phyloP scores from a whole-genome alignment of 1,140 invertebrate species.

The Varroa destructor region DNA sequence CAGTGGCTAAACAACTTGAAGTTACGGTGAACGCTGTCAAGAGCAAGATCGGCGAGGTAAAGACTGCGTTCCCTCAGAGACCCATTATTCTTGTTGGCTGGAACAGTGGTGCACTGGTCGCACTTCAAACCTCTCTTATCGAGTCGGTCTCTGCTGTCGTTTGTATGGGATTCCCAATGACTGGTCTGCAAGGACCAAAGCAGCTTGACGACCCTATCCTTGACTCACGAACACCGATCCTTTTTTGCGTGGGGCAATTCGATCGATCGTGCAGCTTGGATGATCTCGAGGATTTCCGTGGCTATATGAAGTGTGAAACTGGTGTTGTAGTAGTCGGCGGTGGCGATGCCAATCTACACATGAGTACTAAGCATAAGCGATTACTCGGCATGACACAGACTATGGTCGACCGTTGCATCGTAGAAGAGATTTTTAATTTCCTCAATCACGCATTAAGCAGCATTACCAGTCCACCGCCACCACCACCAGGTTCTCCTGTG shows the following conservation, averaged over 20 bases:
- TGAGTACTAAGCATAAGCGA: constrained; percentile 55
- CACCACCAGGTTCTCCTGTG: background rate
- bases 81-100: constrained; percentile 64
- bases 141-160: constrained; percentile 55
- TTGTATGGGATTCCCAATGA: constrained; percentile 64
- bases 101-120: constrained; percentile 57
- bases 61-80: constrained; percentile 52
- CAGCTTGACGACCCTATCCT: constrained; percentile 61
- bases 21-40: constrained; percentile 33
- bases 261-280: constrained; percentile 51
- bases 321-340: constrained; percentile 65
- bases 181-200: constrained; percentile 55
- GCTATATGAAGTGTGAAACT: constrained; percentile 59
- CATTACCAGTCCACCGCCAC: background rate
- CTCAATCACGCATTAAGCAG: constrained; percentile 27
- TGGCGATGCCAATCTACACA: constrained; percentile 59
- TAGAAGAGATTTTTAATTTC: constrained; percentile 35
- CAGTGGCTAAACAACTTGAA: constrained; percentile 32
- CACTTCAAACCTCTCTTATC: constrained; percentile 44
- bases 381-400: constrained; percentile 61
- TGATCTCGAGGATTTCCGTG: constrained; percentile 60
- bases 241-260: constrained; percentile 68
- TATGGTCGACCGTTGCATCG: constrained; percentile 63
- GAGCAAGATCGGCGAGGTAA: constrained; percentile 40
- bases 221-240: constrained; percentile 56